A percentile compares a stretch with the other conserved stretches of the same genome.
phyloP scores from a whole-genome alignment of 2,113 vertebrate species.

The Megaceryle maxima region DNA sequence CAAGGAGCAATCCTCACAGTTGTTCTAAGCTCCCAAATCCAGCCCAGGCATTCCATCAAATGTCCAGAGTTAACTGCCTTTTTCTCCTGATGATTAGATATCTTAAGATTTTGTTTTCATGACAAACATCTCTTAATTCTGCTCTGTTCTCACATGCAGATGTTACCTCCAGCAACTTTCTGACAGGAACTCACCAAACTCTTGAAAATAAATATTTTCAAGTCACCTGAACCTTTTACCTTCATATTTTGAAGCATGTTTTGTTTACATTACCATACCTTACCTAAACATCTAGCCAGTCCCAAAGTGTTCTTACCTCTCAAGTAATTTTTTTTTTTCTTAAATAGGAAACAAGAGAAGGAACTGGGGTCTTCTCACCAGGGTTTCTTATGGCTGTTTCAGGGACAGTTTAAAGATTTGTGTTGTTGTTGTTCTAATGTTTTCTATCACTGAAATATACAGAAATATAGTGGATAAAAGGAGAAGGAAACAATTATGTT shows the following conservation, averaged over 20 bases:
- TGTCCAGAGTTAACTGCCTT: neutral
- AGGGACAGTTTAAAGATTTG: too few relatives aligned
- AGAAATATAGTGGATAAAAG: too few relatives aligned
- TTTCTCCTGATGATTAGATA: neutral
- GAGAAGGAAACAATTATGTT: too few relatives aligned
- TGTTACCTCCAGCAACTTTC: neutral
- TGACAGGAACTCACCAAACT: neutral
- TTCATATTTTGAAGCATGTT: neutral
- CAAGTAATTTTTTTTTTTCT: neutral
- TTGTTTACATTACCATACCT: neutral
- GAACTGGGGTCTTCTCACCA: too few relatives aligned
- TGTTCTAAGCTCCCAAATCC: neutral
- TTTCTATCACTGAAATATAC: too few relatives aligned
- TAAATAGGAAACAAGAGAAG: too few relatives aligned
- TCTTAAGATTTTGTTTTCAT: neutral
- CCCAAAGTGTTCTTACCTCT: neutral
- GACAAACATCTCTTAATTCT: neutral
- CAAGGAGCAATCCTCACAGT: neutral
- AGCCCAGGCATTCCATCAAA: neutral
- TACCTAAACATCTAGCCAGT: neutral
- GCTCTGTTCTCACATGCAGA: neutral
- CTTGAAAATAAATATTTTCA: neutral
- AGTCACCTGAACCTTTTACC: neutral
- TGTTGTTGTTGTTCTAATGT: too few relatives aligned
- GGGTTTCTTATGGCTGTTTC: too few relatives aligned